Base-by-base conservation (phyloP, 2,888 invertebrate species). In the Fabriciana adippe region DNA sequence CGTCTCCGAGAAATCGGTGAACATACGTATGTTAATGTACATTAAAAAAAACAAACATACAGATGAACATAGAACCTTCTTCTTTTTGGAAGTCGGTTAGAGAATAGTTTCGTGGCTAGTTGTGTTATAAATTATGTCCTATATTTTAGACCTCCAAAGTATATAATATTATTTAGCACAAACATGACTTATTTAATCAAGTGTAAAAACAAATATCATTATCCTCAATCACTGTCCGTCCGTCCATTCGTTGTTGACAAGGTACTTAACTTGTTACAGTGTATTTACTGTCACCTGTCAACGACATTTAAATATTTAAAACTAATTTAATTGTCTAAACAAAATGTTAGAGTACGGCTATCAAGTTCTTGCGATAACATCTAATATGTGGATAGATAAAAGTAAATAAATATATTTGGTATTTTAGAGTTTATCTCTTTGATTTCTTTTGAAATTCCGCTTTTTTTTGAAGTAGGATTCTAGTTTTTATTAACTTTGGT, bases 181-280 rank as follows among this genome's bases (percentile, higher is more conserved):
- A 35, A 35, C 2, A 35, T 35, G 35, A 35, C 8, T 26, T 26
- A 26, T 41, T 41, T 41, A 41, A 41, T 11, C 8, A n/a, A n/a
- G n/a, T 41, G 0, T 41, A 11, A 11, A 6, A 26, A 31, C 31
- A 59, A 26, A 48, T n/a, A 59, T 15, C n/a, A 26, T 2, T 26
- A 14, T 2, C n/a, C 55, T 31, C n/a, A 48, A 53, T 41, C 61
- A 53, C 56, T 55, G 62, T 65, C 47, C 51, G 41, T 35, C 31
- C 16, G 31, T 41, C 6, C 59, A 57, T 53, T 61, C 16, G n/a
- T 60, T 65, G 68, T 70, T 62, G 65, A 70, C 70, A 68, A 68
- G 65, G 31, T 64, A 65, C 70, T 70, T 70, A 68, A 61, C 57
- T 16, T 53, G 50, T 51, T 16, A 51, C 50, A 51, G 16, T 16